Evolutionary conservation across 2,888 invertebrate genomes (phyloP), one percentile per base, ranked within the genome.

Genomic region (Pycnomerus fuliginosus): DNA sequence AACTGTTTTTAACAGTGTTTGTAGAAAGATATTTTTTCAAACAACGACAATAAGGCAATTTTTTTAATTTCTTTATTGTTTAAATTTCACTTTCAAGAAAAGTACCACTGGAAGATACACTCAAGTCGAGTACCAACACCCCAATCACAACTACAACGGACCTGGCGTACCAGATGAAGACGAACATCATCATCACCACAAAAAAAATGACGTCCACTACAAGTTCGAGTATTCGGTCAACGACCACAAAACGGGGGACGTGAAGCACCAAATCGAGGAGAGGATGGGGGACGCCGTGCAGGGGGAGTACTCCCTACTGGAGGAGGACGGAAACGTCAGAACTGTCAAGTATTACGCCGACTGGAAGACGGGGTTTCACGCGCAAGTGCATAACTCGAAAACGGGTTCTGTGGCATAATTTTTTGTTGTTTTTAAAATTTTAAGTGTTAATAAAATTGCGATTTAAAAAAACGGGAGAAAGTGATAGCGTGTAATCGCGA

Each of bases 281-380:
- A 76, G 85, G 8, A 83, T 85, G 51, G 86, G 86, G 1, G 86
- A 86, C 64, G 82, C 83, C 22, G 85, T 86, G 14, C 79, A 78
- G 68, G 86, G 86, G 68, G 72, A 72, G 44, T 74, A 74, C 56
- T 69, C 71, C 5, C 55, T 74, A 23, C 63, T 84, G 48, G 86
- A 87, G 67, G 84, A 85, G 29, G 85, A 86, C 72, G 86, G 86
- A 41, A 83, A 84, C 50, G 82, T 85, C 41, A 78, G 86, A 53
- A 86, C 84, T 1, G 86, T 87, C 43, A 79, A 83, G 71, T 87
- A 87, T 71, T 79, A 82, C 41, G 86, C 86, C 40, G 86, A 87
- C 68, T 86, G 85, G 85, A 81, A 85, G 70, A 85, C 83, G 57
- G 86, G 86, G 61, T 87, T 87, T 76, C 85, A 85, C 68, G 86